Evolutionary conservation across 2,113 vertebrate genomes (phyloP), one percentile per base, ranked within the genome.

Genomic region (Acanthisitta chloris): DNA sequence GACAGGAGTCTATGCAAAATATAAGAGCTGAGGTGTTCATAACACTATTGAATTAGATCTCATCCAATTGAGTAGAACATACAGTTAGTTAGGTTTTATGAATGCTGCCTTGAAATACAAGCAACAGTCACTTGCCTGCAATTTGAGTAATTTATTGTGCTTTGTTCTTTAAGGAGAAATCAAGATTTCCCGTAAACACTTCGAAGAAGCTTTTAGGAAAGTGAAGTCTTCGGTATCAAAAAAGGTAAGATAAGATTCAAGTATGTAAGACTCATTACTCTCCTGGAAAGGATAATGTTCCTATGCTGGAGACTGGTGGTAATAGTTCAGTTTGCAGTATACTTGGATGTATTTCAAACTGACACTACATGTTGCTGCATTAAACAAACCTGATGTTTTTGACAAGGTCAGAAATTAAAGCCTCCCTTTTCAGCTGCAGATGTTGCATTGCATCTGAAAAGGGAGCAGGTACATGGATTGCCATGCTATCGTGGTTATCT

Each of bases 141-240:
- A 7, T 31, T 69, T 49, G 40, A 76, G 21, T 81, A 49, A 88
- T 24, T 64, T 49, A 12, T 83, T 90, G 6, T 81, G 28, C 33
- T 94, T 49, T 82, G 16, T 86, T 95, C 65, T 97, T 81, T 86
- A 96, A 86, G 96, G 96, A 51, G 96, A 98, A 89, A 98, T 99
- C 94, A 98, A 92, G 87, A 97, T 99, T 78, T 97, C 97, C 96
- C 97, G 23, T 92, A 96, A 97, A 80, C 98, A 99, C 93, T 99
- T 99, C 74, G 99, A 99, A 89, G 99, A 98, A 31, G 99, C 99
- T 90, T 99, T 99, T 77, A 98, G 90, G 95, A 99, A 99, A 97
- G 98, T 99, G 51, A 98, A 98, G 33, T 98, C 99, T 14, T 99
- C 99, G 4, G 96, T 99, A 59, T 99, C 99, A 52, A 98, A 98